A percentile compares a stretch with the other conserved stretches of the same genome.
Evolutionary conservation across 2,888 invertebrate species (phyloP).

Genomic region (Cataglyphis livida): DNA sequence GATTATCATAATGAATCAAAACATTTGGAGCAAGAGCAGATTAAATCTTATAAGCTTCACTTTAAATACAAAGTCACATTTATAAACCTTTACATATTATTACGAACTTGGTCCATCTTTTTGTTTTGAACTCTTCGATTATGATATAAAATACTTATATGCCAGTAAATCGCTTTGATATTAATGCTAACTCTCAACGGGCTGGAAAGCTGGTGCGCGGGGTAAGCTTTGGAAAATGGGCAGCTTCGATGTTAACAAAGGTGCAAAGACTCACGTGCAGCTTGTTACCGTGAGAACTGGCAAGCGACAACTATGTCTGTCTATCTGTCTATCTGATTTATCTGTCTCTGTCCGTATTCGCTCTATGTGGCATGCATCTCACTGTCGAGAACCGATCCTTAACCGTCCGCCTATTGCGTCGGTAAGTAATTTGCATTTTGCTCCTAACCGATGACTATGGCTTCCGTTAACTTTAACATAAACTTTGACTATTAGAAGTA

Average conservation of each 20-base stretch:
- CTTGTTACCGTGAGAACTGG: slow-evolving; percentile 62
- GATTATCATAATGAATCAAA: slow-evolving; percentile 5
- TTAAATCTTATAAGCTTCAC: background rate
- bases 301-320: slow-evolving; percentile 22
- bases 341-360: slow-evolving; percentile 2
- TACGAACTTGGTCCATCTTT: background rate
- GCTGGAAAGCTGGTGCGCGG: slow-evolving; percentile 8
- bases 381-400: slow-evolving; percentile 70
- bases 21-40: background rate
- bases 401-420: slow-evolving; percentile 63
- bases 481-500: slow-evolving; percentile 66
- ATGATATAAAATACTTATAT: background rate
- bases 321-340: slow-evolving; percentile 23
- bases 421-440: slow-evolving; percentile 77
- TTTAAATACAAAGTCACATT: slow-evolving; percentile 5
- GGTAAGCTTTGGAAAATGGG: slow-evolving; percentile 27
- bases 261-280: slow-evolving; percentile 51
- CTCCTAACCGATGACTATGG: slow-evolving; percentile 63
- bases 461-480: slow-evolving; percentile 69
- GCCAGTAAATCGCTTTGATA: slow-evolving; percentile 3
- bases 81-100: background rate
- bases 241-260: slow-evolving; percentile 49
- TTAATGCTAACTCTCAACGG: slow-evolving; percentile 20
- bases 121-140: slow-evolving; percentile 27
- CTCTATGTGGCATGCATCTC: slow-evolving; percentile 74